Evolutionary conservation across 2,113 vertebrate species (phyloP).

Genomic region (Ceuthmochares aereus): DNA sequence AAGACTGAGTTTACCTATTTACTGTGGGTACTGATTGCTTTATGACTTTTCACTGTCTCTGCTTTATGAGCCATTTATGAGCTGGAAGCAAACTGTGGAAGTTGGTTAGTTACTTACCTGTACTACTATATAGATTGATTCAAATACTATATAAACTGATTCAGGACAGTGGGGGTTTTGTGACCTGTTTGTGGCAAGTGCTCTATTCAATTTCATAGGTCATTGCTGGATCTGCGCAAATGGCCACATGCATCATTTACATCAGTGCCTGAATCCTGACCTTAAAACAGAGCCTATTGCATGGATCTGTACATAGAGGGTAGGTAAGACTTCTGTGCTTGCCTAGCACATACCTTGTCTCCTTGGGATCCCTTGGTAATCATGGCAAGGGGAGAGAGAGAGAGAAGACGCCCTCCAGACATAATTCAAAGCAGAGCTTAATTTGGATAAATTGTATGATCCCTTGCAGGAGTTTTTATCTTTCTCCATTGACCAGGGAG

Average conservation of each 20-base stretch:
- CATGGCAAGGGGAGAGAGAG: rapidly evolving
- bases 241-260: neutral
- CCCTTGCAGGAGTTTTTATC: neutral
- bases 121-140: too few relatives aligned
- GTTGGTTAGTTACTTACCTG: neutral
- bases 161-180: neutral
- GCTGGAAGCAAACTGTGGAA: neutral
- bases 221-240: neutral
- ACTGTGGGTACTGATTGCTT: neutral
- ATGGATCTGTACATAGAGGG: neutral
- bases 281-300: neutral
- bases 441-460: neutral
- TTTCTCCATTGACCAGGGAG: neutral
- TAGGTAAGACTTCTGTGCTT: neutral
- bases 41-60: neutral
- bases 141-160: neutral
- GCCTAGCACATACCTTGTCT: neutral
- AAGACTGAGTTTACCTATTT: neutral
- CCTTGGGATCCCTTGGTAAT: neutral
- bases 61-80: neutral
- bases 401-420: neutral
- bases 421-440: neutral
- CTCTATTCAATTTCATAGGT: neutral
- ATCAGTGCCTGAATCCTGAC: neutral
- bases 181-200: neutral